Percentiles rank a stretch among this genome's conserved stretches.
phyloP scores from a whole-genome alignment of 2,797 vertebrate species.

The Macropus fuliginosus region DNA sequence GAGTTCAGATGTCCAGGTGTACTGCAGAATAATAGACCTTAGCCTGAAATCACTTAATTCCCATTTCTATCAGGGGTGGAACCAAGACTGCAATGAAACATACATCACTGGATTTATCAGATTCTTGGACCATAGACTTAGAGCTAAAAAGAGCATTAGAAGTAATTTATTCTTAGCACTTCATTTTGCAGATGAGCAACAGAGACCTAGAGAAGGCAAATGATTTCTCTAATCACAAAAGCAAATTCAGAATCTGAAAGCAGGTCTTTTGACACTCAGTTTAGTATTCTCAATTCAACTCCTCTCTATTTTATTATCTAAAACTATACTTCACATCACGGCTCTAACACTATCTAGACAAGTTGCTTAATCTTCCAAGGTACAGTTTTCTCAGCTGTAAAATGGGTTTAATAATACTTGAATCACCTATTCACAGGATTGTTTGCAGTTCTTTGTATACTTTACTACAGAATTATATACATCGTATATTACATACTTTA shows the following conservation, averaged over 20 bases:
- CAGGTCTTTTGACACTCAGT: not conserved
- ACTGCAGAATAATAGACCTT: not conserved
- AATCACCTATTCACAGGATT: not conserved
- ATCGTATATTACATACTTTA: not conserved
- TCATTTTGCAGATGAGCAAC: not conserved
- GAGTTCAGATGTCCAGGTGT: not conserved
- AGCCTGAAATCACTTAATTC: not conserved
- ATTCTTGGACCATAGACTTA: not conserved
- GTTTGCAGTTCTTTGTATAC: not conserved
- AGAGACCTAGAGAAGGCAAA: not conserved
- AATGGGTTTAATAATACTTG: not conserved
- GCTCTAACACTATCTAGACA: not conserved
- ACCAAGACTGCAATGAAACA: not conserved
- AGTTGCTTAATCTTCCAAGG: not conserved
- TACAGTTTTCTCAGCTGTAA: not conserved
- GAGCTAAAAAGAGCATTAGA: not conserved
- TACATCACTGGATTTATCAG: not conserved
- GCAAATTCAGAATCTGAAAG: not conserved
- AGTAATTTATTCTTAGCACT: not conserved
- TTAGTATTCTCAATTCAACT: not conserved
- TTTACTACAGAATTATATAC: not conserved
- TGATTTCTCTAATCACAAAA: not conserved
- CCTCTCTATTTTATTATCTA: not conserved
- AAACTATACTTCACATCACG: not conserved
- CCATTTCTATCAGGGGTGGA: not conserved